Percentiles rank a stretch among this genome's conserved stretches.
Conservation (phyloP, 23 tunicate species). For the Oikopleura dioica region DNA sequence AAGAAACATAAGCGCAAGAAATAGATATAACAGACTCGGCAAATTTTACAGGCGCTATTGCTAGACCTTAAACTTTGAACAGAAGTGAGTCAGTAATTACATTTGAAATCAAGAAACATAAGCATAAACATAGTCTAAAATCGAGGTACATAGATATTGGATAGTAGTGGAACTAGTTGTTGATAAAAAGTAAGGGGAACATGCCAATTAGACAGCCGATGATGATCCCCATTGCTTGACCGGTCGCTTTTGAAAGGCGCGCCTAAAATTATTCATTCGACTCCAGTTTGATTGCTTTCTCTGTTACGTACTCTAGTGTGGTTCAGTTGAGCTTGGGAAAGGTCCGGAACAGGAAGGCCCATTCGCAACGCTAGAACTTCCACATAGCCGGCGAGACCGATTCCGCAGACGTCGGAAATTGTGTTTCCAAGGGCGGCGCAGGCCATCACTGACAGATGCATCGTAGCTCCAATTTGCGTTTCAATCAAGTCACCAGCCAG, state of each 20-base stretch:
- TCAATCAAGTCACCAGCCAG: not conserved
- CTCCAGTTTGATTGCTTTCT: too few relatives aligned
- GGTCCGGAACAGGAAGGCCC: not conserved
- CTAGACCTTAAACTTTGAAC: too few relatives aligned
- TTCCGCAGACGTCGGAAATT: not conserved
- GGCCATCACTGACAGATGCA: not conserved
- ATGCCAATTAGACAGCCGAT: conserved; percentile 5
- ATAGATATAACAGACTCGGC: too few relatives aligned
- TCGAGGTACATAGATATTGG: too few relatives aligned
- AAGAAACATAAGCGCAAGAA: too few relatives aligned
- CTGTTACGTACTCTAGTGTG: not conserved
- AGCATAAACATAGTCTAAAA: too few relatives aligned
- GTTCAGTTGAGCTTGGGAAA: not conserved
- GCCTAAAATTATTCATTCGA: not conserved
- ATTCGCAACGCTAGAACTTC: not conserved
- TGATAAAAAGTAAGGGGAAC: not conserved
- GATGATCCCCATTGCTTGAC: not conserved
- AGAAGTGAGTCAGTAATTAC: too few relatives aligned
- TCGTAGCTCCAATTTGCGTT: not conserved
- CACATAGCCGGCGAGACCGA: conserved; percentile 5
- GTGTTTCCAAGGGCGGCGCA: conserved; percentile 9
- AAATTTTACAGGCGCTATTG: too few relatives aligned
- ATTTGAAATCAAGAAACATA: too few relatives aligned
- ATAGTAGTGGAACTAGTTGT: too few relatives aligned
- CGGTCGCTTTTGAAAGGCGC: not conserved